phyloP scores from a whole-genome alignment of 2,797 vertebrate genomes.

The Pseudomugil tenellus region DNA sequence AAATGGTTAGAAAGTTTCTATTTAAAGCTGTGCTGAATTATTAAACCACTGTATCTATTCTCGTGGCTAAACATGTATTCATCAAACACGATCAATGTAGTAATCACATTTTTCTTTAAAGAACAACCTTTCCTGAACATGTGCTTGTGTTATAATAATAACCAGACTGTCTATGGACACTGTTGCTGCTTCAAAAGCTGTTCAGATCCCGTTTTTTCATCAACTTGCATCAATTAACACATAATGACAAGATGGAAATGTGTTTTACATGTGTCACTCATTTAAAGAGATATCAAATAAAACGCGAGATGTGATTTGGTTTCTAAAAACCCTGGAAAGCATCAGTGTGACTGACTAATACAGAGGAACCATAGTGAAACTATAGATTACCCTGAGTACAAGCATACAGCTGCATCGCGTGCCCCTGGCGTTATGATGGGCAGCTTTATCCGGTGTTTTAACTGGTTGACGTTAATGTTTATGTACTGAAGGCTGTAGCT shows the following conservation, averaged over 20 bases:
- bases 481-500: background rate
- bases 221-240: background rate
- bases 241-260: background rate
- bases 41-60: constrained; percentile 16
- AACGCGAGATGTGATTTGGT: background rate
- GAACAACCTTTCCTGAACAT: constrained; percentile 4
- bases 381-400: constrained; percentile 1
- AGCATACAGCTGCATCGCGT: background rate
- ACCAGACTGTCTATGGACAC: background rate
- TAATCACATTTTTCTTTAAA: constrained; percentile 31
- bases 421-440: background rate
- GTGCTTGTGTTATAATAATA: constrained; percentile 5
- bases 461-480: too few species aligned
- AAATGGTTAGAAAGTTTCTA: constrained; percentile 10
- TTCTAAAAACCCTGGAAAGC: background rate
- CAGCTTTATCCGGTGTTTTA: too few species aligned
- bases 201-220: background rate
- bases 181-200: background rate
- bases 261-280: background rate
- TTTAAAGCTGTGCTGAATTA: constrained; percentile 21
- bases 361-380: background rate
- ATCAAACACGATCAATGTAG: constrained; percentile 25
- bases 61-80: constrained; percentile 9
- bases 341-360: too few species aligned
- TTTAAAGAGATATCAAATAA: background rate